Conservation (phyloP, 2,888 invertebrate species). For the Zygogramma bicolorata region DNA sequence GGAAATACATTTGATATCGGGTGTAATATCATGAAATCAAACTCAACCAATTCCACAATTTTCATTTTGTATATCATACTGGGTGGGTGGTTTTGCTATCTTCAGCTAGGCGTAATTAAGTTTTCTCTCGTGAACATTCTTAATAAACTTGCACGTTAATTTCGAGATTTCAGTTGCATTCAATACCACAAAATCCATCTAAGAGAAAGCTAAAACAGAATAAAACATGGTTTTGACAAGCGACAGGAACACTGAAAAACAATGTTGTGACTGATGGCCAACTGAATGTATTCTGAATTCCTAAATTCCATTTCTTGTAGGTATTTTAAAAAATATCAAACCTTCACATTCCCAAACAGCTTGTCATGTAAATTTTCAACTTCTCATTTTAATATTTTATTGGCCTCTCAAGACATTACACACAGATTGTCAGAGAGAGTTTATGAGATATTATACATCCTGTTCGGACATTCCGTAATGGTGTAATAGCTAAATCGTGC, state of each 20-base stretch:
- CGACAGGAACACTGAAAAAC: neutral
- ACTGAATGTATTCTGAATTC: neutral
- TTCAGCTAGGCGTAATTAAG: no score
- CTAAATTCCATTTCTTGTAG: neutral
- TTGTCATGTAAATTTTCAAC: neutral
- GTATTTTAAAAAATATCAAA: neutral
- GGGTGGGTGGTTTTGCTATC: no score
- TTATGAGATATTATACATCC: neutral
- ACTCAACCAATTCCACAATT: no score
- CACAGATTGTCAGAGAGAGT: neutral
- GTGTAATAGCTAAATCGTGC: slow-evolving; percentile 1
- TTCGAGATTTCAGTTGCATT: no score
- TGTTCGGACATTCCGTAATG: neutral
- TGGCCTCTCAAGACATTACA: neutral
- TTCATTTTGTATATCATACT: no score
- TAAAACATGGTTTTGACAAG: no score
- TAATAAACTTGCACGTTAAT: no score
- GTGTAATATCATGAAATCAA: no score
- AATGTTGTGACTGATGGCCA: neutral
- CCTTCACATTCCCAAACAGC: neutral
- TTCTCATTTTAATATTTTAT: neutral
- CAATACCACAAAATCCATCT: no score
- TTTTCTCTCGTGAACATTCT: no score
- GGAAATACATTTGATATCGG: no score
- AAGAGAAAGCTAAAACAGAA: no score